Percentiles rank a stretch among this genome's conserved stretches.
phyloP scores from a whole-genome alignment of 2,797 vertebrate species.

The Semaprochilodus insignis region DNA sequence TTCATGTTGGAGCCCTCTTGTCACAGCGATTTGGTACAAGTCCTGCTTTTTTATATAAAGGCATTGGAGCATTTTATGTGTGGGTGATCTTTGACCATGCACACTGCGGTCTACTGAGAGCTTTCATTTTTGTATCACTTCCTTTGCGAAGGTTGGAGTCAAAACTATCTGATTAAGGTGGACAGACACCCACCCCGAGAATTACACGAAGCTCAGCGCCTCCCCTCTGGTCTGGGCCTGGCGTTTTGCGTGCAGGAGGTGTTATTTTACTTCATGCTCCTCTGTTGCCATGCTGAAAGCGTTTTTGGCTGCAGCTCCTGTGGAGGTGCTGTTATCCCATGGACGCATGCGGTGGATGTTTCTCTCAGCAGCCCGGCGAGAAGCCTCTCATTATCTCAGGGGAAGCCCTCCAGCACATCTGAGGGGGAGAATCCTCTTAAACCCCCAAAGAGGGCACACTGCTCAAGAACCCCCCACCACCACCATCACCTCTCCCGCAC shows the following conservation, averaged over 20 bases:
- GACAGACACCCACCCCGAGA: conserved; percentile 29
- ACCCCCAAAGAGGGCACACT: conserved; percentile 50
- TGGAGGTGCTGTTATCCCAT: conserved; percentile 59
- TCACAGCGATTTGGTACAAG: conserved; percentile 9
- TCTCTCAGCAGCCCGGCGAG: conserved; percentile 53
- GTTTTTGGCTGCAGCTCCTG: conserved; percentile 50
- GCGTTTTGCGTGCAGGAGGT: conserved; percentile 48
- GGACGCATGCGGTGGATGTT: conserved; percentile 61
- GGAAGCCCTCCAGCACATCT: conserved; percentile 63
- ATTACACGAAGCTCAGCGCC: conserved; percentile 30
- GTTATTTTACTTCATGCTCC: conserved; percentile 47
- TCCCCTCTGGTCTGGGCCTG: conserved; percentile 33
- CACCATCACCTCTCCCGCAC: conserved; percentile 21
- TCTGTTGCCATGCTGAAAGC: conserved; percentile 54
- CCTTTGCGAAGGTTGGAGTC: conserved; percentile 26
- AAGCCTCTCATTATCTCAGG: conserved; percentile 63
- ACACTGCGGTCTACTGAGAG: neutral
- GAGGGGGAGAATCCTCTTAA: conserved; percentile 62
- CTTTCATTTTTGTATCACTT: conserved; percentile 46
- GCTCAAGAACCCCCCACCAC: conserved; percentile 15
- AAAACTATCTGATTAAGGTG: conserved; percentile 30
- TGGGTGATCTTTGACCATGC: conserved; percentile 3
- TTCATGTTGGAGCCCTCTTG: conserved; percentile 8
- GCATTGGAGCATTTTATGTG: conserved; percentile 10
- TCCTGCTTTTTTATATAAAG: conserved; percentile 3